Conservation (phyloP, 2,888 invertebrate species). For the Candidula unifasciata region DNA sequence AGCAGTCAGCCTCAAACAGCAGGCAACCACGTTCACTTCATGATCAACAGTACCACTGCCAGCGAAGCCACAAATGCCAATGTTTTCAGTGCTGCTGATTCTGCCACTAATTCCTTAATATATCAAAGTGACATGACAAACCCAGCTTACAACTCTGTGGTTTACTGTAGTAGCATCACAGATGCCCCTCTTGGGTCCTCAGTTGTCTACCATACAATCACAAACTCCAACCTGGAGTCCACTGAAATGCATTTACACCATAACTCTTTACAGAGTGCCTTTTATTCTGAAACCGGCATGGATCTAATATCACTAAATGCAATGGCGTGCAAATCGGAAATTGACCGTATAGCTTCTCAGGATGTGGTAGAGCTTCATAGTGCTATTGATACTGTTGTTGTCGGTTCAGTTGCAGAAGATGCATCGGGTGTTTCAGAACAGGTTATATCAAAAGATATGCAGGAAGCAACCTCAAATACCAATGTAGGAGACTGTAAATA, state of each 20-base stretch:
- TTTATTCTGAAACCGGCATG: conserved; percentile 13
- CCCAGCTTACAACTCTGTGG: conserved; percentile 41
- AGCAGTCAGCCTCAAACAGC: neutral
- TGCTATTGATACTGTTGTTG: conserved; percentile 23
- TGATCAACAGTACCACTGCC: conserved; percentile 1
- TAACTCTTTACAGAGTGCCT: conserved; percentile 28
- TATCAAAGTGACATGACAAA: conserved; percentile 34
- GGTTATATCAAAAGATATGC: neutral
- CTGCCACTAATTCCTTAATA: neutral
- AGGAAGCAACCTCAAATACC: neutral
- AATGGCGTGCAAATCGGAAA: conserved; percentile 17
- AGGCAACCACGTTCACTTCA: conserved; percentile 46
- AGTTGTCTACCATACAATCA: conserved; percentile 35
- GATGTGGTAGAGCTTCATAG: conserved; percentile 1
- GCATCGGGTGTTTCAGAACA: conserved; percentile 8
- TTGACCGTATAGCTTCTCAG: conserved; percentile 29
- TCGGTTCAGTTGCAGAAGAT: conserved; percentile 6
- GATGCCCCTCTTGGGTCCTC: conserved; percentile 18
- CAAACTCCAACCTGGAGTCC: conserved; percentile 25
- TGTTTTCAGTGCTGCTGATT: neutral
- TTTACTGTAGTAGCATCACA: conserved; percentile 28
- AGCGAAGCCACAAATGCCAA: neutral
- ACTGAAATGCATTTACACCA: conserved; percentile 28
- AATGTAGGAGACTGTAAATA: neutral
- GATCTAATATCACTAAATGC: neutral